A percentile compares a stretch with the other conserved stretches of the same genome.
These are phyloP conservation scores for Micrasema longulum DNA, from an alignment of 1,140 invertebrate genomes.

Conservation along the genomic window DNA sequence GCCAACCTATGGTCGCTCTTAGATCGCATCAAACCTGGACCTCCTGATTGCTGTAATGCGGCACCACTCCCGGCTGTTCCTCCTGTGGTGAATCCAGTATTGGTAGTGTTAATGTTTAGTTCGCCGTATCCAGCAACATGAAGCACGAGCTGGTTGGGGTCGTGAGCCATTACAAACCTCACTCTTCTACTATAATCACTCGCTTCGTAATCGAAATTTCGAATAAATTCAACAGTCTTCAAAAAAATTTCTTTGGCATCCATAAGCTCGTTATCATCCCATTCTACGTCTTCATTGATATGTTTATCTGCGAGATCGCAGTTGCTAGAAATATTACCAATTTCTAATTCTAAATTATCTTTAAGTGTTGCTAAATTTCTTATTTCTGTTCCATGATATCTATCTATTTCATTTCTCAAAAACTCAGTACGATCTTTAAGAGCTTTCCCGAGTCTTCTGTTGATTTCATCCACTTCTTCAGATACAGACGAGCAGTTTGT, in stretches of 20 bases:
- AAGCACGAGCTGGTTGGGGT: slow-evolving; percentile 89
- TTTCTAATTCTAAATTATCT: slow-evolving; percentile 92
- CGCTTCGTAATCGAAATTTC: slow-evolving; percentile 93
- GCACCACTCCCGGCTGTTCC: slow-evolving; percentile 62
- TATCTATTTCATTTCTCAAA: slow-evolving; percentile 89
- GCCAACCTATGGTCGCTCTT: slow-evolving; percentile 94
- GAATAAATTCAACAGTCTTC: slow-evolving; percentile 92
- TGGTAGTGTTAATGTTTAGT: slow-evolving; percentile 79
- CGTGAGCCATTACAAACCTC: slow-evolving; percentile 86
- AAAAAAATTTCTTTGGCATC: slow-evolving; percentile 95
- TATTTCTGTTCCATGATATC: slow-evolving; percentile 86
- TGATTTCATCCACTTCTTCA: slow-evolving; percentile 94
- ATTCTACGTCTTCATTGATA: slow-evolving; percentile 87
- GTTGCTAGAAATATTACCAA: slow-evolving; percentile 93
- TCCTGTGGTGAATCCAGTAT: slow-evolving; percentile 67
- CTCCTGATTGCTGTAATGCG: slow-evolving; percentile 71
- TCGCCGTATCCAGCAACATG: slow-evolving; percentile 90
- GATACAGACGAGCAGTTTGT: slow-evolving; percentile 86
- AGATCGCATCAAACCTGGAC: slow-evolving; percentile 86
- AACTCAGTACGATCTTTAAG: slow-evolving; percentile 92
- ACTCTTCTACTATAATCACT: slow-evolving; percentile 88
- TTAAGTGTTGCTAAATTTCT: slow-evolving; percentile 87
- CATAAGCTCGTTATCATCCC: slow-evolving; percentile 90
- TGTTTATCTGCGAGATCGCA: slow-evolving; percentile 96
- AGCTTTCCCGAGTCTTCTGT: slow-evolving; percentile 88